Percentiles rank a stretch among this genome's conserved stretches.
Conservation (phyloP, 23 tunicate species). For the Ciona savignyi region DNA sequence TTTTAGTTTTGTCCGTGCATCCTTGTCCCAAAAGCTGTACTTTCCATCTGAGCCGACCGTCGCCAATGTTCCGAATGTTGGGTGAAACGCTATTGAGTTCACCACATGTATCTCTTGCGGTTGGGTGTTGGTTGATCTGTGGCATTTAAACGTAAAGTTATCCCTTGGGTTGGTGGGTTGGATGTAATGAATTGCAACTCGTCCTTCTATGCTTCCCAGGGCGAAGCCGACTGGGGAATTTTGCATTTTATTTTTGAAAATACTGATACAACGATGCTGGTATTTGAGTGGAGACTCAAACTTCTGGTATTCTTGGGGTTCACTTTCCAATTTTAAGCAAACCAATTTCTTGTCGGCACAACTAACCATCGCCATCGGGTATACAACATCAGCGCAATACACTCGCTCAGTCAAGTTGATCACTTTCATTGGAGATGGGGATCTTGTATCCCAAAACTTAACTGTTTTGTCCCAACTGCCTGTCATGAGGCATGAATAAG, state of each 20-base stretch:
- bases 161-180: slow-evolving; percentile 88
- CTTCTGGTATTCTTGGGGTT: slow-evolving; percentile 72
- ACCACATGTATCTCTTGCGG: slow-evolving; percentile 92
- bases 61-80: slow-evolving; percentile 77
- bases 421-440: slow-evolving; percentile 67
- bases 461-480: slow-evolving; percentile 95
- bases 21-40: slow-evolving; percentile 96
- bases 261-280: slow-evolving; percentile 92
- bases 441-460: slow-evolving; percentile 86
- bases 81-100: slow-evolving; percentile 90
- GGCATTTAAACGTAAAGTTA: slow-evolving; percentile 98
- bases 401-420: slow-evolving; percentile 65
- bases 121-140: slow-evolving; percentile 46
- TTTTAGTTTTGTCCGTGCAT: slow-evolving; percentile 86
- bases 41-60: slow-evolving; percentile 98
- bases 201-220: slow-evolving; percentile 89
- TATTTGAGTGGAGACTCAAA: slow-evolving; percentile 86
- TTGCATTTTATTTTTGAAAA: slow-evolving; percentile 85
- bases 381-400: slow-evolving; percentile 89
- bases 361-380: slow-evolving; percentile 93
- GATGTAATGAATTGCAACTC: slow-evolving; percentile 94
- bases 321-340: slow-evolving; percentile 77
- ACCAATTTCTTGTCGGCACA: slow-evolving; percentile 86
- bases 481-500: slow-evolving; percentile 86
- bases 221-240: slow-evolving; percentile 92